phyloP scores from a whole-genome alignment of 2,797 vertebrate genomes.

The Tolypeutes matacus region DNA sequence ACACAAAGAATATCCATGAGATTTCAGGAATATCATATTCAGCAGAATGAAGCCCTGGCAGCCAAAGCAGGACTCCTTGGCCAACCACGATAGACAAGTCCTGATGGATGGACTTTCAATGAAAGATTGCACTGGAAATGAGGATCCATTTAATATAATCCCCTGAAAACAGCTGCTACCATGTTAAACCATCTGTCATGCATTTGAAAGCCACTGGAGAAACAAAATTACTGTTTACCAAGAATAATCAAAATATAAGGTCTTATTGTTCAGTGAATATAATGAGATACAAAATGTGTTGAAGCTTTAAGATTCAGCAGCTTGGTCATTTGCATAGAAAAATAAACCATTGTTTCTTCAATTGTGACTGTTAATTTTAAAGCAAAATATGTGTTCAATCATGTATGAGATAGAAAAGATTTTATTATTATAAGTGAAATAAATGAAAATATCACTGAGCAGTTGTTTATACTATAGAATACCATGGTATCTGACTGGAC shows the following conservation, averaged over 20 bases:
- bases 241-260: conserved; percentile 39
- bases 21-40: conserved; percentile 99
- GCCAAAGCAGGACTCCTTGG: conserved; percentile 96
- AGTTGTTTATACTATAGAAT: conserved; percentile 43
- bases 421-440: conserved; percentile 87
- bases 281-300: conserved; percentile 69
- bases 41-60: conserved; percentile 98
- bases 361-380: conserved; percentile 82
- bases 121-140: conserved; percentile 60
- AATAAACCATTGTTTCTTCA: conserved; percentile 81
- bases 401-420: conserved; percentile 79
- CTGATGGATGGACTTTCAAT: not conserved
- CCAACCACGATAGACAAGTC: conserved; percentile 90
- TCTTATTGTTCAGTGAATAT: conserved; percentile 51
- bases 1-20: conserved; percentile 99
- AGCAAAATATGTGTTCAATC: conserved; percentile 76
- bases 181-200: conserved; percentile 63
- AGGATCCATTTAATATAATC: conserved; percentile 52
- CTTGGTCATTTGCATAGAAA: conserved; percentile 78
- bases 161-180: conserved; percentile 60
- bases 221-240: conserved; percentile 71
- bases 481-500: conserved; percentile 39
- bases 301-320: conserved; percentile 76
- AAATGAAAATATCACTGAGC: conserved; percentile 76
- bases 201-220: conserved; percentile 72